Base-by-base conservation (phyloP, 2,797 vertebrate genomes). In the Muscicapa striata region DNA sequence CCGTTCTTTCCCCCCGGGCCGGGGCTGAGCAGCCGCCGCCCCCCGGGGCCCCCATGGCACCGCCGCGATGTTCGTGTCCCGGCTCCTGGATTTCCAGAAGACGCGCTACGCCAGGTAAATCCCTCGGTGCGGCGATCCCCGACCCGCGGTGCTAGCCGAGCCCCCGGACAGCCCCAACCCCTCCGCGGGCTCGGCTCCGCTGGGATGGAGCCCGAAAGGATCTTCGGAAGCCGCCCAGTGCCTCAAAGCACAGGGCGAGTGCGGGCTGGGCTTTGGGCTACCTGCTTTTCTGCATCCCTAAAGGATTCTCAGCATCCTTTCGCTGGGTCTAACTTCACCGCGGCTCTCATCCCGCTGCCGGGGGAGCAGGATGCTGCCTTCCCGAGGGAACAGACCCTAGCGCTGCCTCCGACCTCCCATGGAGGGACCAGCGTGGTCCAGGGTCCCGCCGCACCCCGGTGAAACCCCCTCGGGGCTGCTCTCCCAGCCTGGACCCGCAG, bases 21-120 rank as follows among this genome's bases (percentile, higher is more conserved):
- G 58, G 76, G 43, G 87, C 92, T 78, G 91, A 86, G 91, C 94
- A 57, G 68, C 95, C 79, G 34, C 88, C 72, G 38, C 67, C 32
- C 41, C 58, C 84, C 91, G 43, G 93, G 95, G 88, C 80, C 91
- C 96, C 61, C 82, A 98, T 98, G 98, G 97, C 95, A 96, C 72
- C 62, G 93, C 76, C 92, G 90, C 89, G 96, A 98, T 98, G 98
- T 95, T 97, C 83, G 90, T 81, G 54, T 97, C 96, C 84, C 93
- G 97, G 93, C 74, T 98, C 78, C 95, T 98, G 96, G 97, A 98
- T 95, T 98, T 98, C 94, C 98, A 97, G 96, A 97, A 98, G 95
- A 98, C 98, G 23, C 98, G 98, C 95, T 98, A 98, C 90, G 98
- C 98, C 93, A 99, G 99, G 99, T 99, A 98, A 97, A 84, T 20